These are phyloP conservation scores for Desmophyllum pertusum DNA, from an alignment of 92 coral and sea anemone species.

Conservation along the genomic window DNA sequence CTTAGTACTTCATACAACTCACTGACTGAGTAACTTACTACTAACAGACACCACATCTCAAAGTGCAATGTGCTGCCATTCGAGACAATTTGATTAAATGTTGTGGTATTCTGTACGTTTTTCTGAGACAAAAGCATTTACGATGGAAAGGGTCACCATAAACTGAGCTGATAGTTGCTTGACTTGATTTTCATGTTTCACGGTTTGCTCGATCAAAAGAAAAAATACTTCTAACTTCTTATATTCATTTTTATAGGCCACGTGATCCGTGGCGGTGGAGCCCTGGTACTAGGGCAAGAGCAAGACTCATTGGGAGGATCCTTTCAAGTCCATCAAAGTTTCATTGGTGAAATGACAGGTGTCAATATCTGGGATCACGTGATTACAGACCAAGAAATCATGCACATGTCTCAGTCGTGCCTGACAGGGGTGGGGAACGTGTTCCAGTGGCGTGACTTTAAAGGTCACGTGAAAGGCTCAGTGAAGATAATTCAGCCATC, in stretches of 20 bases:
- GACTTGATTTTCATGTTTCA: no score
- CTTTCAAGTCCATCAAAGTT: background rate
- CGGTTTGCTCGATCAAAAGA: no score
- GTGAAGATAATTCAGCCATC: background rate
- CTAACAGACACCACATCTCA: background rate
- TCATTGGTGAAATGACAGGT: conserved; percentile 17
- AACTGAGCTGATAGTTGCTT: no score
- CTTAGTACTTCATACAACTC: background rate
- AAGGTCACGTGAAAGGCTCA: background rate
- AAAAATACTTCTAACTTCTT: no score
- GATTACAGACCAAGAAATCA: background rate
- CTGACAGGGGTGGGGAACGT: conserved; percentile 1
- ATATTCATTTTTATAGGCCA: background rate
- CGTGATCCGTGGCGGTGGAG: conserved; percentile 18
- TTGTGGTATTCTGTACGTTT: no score
- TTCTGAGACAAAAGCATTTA: no score
- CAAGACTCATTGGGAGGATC: conserved; percentile 28
- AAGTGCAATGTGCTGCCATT: no score
- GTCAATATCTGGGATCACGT: conserved; percentile 22
- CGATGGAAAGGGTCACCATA: no score
- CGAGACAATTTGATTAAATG: no score
- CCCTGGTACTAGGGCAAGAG: conserved; percentile 17
- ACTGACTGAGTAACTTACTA: background rate
- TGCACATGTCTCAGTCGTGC: conserved; percentile 5
- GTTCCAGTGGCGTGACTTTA: conserved; percentile 5